Percentiles rank a stretch among this genome's conserved stretches.
phyloP scores from a whole-genome alignment of 2,888 invertebrate genomes.

The Nephrotoma guestfalica region DNA sequence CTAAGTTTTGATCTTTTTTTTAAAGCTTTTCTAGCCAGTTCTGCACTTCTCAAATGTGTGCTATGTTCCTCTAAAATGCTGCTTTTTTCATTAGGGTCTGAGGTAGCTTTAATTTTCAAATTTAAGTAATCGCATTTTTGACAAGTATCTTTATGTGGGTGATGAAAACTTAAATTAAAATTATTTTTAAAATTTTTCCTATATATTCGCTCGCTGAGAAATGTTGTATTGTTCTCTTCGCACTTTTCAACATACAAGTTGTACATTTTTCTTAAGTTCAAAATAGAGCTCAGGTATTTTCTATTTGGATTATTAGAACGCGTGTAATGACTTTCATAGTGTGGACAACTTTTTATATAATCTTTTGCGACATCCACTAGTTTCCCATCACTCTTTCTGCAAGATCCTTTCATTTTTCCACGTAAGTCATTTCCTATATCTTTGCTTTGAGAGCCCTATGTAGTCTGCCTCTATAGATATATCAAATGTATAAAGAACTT shows the following conservation, averaged over 20 bases:
- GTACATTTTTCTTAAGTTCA: constrained; percentile 13
- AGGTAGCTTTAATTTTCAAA: too few species aligned
- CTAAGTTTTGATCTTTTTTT: too few species aligned
- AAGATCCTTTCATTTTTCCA: not conserved
- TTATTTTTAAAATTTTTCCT: too few species aligned
- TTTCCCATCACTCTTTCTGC: not conserved
- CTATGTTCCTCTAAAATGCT: too few species aligned
- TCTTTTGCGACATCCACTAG: not conserved
- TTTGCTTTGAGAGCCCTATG: not conserved
- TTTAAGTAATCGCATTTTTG: too few species aligned
- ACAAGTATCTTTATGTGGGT: constrained; percentile 7
- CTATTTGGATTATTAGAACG: constrained; percentile 9
- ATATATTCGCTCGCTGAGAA: constrained; percentile 7
- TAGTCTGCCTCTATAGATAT: too few species aligned
- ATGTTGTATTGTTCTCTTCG: constrained; percentile 8
- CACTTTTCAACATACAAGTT: constrained; percentile 11
- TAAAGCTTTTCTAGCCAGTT: constrained; percentile 12
- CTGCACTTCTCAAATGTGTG: too few species aligned
- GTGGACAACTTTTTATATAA: not conserved
- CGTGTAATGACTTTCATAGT: not conserved
- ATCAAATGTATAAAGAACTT: too few species aligned
- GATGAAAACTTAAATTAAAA: constrained; percentile 6
- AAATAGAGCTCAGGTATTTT: constrained; percentile 12
- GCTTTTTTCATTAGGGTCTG: too few species aligned
- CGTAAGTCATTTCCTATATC: not conserved